Percentiles rank a stretch among this genome's conserved stretches.
phyloP scores from a whole-genome alignment of 2,113 vertebrate species.

The Nibea coibor region DNA sequence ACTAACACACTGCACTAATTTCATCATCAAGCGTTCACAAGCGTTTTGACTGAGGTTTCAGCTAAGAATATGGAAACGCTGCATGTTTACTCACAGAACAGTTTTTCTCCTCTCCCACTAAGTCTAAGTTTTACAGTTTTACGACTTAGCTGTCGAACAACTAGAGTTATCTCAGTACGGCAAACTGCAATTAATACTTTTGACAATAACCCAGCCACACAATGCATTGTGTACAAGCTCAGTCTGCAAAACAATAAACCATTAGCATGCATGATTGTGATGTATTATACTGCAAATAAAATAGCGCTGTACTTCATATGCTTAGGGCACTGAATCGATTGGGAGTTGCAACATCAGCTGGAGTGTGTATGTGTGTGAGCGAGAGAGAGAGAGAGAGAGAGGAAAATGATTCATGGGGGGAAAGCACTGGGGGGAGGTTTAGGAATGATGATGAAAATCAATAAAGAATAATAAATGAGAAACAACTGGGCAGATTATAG shows the following conservation, averaged over 20 bases:
- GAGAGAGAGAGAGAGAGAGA: constrained; percentile 33
- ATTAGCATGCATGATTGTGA: constrained; percentile 71
- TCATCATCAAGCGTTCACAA: background rate
- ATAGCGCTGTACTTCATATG: constrained; percentile 66
- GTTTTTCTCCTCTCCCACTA: background rate
- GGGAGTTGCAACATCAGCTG: constrained; percentile 75
- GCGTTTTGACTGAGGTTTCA: background rate
- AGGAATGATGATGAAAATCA: constrained; percentile 84
- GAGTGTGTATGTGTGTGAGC: constrained; percentile 26
- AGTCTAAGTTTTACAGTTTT: constrained; percentile 10
- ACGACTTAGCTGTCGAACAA: constrained; percentile 3
- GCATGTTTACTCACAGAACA: background rate
- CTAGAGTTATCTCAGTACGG: constrained; percentile 14
- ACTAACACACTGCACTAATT: background rate
- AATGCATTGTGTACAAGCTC: constrained; percentile 34
- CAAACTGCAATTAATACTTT: constrained; percentile 44
- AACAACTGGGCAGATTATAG: constrained; percentile 83
- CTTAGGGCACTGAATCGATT: constrained; percentile 80
- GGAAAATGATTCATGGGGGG: constrained; percentile 79
- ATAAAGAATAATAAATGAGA: constrained; percentile 86
- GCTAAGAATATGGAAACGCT: background rate
- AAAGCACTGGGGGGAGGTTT: constrained; percentile 63
- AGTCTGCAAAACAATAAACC: constrained; percentile 61
- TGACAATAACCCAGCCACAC: constrained; percentile 49
- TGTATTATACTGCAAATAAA: constrained; percentile 75